Conservation (phyloP, 2,113 vertebrate genomes). For the Salvator merianae region DNA sequence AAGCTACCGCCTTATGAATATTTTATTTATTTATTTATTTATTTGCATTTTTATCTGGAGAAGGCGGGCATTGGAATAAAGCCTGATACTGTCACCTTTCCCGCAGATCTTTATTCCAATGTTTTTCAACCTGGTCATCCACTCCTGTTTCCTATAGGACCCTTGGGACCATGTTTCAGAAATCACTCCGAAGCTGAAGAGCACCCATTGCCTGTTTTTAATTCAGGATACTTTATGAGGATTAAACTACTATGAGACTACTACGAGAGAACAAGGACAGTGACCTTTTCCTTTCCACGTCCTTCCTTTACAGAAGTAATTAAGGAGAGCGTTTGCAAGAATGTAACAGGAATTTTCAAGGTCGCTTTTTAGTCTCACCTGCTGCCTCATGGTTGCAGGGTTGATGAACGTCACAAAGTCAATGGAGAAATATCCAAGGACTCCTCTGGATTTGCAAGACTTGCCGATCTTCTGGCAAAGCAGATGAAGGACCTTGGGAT, state of each 20-base stretch:
- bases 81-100: background rate
- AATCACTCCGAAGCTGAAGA: too few relatives aligned
- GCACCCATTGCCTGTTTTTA: background rate
- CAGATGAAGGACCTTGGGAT: constrained; percentile 72
- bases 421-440: constrained; percentile 84
- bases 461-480: constrained; percentile 80
- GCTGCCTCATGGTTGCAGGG: constrained; percentile 76
- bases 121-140: background rate
- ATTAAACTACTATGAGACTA: background rate
- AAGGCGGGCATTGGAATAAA: background rate
- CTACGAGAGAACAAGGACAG: background rate
- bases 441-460: constrained; percentile 75
- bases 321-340: background rate
- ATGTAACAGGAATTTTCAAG: fast-evolving
- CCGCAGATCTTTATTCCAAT: background rate
- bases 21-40: too few relatives aligned
- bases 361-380: constrained; percentile 74
- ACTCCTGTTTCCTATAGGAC: background rate
- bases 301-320: background rate
- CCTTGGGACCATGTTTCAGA: background rate
- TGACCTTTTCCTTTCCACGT: background rate
- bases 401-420: constrained; percentile 86
- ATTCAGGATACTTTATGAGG: background rate
- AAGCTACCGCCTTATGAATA: background rate
- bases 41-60: too few relatives aligned